Evolutionary conservation across 2,888 invertebrate genomes (phyloP).

Genomic region (Nomada ruficornis): DNA sequence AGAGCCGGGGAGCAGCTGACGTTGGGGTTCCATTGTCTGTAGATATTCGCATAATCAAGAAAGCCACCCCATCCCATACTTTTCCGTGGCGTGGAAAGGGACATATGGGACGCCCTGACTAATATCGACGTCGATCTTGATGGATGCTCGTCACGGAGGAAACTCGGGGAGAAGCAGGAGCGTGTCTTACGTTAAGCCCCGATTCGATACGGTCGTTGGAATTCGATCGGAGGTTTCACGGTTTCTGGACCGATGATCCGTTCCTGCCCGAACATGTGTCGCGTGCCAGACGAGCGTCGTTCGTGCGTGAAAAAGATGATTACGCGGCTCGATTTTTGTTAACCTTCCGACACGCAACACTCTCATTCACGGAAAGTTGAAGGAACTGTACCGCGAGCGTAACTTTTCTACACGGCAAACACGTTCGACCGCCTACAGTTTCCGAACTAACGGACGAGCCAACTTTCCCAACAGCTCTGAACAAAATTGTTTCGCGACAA

Average conservation of each 20-base stretch:
- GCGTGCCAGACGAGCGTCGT: background rate
- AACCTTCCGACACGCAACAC: background rate
- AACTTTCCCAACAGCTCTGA: background rate
- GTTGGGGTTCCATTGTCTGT: constrained; percentile 78
- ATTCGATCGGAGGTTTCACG: constrained; percentile 4
- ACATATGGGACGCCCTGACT: constrained; percentile 67
- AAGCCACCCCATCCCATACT: constrained; percentile 67
- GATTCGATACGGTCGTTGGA: background rate
- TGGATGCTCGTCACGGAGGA: constrained; percentile 46
- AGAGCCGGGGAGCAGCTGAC: constrained; percentile 79
- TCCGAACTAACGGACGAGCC: background rate
- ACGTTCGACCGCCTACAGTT: background rate
- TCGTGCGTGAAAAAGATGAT: background rate
- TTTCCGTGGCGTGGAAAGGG: constrained; percentile 77
- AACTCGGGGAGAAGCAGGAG: background rate
- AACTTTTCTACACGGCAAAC: too few species aligned
- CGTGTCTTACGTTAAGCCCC: constrained; percentile 1
- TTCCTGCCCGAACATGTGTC: background rate
- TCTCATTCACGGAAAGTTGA: background rate
- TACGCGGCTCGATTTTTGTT: background rate
- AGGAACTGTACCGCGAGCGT: too few species aligned
- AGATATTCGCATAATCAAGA: constrained; percentile 82
- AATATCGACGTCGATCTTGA: constrained; percentile 62
- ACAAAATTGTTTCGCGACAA: constrained; percentile 16
- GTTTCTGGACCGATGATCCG: constrained; percentile 18